Evolutionary conservation across 2,797 vertebrate genomes (phyloP), one percentile per base, ranked within the genome.

Genomic region (Nasua narica): DNA sequence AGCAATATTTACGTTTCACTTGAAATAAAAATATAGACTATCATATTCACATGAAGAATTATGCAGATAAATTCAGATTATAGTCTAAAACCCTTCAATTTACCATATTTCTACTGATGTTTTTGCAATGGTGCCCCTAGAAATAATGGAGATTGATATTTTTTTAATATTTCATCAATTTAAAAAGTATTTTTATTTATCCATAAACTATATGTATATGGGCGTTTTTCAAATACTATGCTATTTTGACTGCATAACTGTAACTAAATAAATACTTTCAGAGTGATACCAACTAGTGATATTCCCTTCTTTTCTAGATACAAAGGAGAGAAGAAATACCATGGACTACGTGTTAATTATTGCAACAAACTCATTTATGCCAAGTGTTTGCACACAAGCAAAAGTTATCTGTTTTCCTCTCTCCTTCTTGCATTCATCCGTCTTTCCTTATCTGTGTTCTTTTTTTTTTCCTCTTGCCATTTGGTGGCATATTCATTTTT

Each of bases 401-500:
- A 69, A 72, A 60, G 27, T 82, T 83, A 56, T 56, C n/a, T 43
- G 16, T 40, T 19, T 4, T 56, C 1, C 7, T 72, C 11, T 62
- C 25, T 15, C 7, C 4, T 56, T 46, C 4, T 56, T 48, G 32
- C 62, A 18, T 77, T 91, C 74, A 46, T 91, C 62, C 91, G 43
- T 79, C 88, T 87, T 86, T 70, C 35, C 48, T 76, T 87, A 48
- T 92, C 92, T 43, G 81, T 85, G 23, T 74, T 87, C 48, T 65
- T 50, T 40, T 87, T 69, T 48, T 43, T 43, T 2, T 23, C 32
- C 67, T 81, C n/a, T 77, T 16, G 23, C 62, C 43, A 65, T 81
- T 93, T 94, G 48, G 52, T 94, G 72, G 21, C 82, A 95, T 86
- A 92, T 78, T 96, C 94, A 96, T 88, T 94, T 96, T 92, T 97